Conservation (phyloP, 2,797 vertebrate species). For the Ctenopoma kingsleyae region DNA sequence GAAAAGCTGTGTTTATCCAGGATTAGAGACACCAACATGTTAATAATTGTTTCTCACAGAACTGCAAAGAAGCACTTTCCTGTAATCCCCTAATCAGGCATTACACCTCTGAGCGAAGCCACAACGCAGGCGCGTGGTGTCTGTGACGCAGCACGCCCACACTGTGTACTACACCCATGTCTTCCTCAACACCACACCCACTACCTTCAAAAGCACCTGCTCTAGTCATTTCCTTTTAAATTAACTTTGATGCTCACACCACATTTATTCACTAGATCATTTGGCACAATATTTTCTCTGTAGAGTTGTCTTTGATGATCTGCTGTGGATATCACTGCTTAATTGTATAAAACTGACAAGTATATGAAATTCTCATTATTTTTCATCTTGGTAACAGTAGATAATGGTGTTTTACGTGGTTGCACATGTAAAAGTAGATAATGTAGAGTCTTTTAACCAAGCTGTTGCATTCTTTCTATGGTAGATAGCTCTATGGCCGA, state of each 20-base stretch:
- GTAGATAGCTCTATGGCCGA: no score
- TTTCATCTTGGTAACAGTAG: neutral
- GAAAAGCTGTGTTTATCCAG: conserved; percentile 92
- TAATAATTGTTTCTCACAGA: conserved; percentile 93
- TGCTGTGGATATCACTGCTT: neutral
- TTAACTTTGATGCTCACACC: conserved; percentile 11
- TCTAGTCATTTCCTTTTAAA: conserved; percentile 35
- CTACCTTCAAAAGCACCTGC: conserved; percentile 52
- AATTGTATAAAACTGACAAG: neutral
- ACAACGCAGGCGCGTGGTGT: conserved; percentile 79
- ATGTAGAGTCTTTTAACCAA: no score
- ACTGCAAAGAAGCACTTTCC: conserved; percentile 90
- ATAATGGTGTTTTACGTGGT: neutral
- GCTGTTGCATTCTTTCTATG: no score
- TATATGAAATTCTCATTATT: neutral
- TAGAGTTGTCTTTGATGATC: neutral
- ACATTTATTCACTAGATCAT: conserved; percentile 20
- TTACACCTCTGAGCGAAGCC: conserved; percentile 91
- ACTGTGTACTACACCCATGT: conserved; percentile 62
- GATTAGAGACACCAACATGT: conserved; percentile 92
- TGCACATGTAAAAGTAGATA: neutral
- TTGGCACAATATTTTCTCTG: neutral
- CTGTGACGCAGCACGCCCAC: conserved; percentile 77
- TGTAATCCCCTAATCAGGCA: conserved; percentile 92
- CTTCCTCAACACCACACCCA: conserved; percentile 65